phyloP scores from a whole-genome alignment of 2,113 vertebrate genomes.

The Zingel zingel region DNA sequence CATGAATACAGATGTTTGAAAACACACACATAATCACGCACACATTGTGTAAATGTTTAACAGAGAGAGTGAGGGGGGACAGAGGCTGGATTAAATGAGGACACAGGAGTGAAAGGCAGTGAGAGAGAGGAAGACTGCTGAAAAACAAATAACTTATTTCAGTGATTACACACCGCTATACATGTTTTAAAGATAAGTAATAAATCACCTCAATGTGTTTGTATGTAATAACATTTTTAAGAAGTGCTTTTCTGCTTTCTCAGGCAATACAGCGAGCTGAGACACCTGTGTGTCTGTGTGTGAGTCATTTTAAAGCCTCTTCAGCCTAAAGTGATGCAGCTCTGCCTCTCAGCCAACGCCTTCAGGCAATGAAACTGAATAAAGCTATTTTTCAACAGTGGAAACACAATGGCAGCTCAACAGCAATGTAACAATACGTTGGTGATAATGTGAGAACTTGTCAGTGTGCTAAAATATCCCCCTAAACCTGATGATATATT shows the following conservation, averaged over 20 bases:
- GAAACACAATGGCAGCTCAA: background rate
- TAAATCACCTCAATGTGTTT: background rate
- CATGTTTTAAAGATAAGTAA: background rate
- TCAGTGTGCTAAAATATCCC: background rate
- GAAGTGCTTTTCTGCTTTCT: background rate
- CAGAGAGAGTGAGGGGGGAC: constrained; percentile 4
- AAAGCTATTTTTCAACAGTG: constrained; percentile 34
- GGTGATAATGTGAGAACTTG: background rate
- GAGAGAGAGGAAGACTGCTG: background rate
- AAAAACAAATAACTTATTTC: constrained; percentile 37
- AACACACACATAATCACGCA: constrained; percentile 60
- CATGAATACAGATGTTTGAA: constrained; percentile 67
- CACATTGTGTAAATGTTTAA: constrained; percentile 68
- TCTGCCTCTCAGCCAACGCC: background rate
- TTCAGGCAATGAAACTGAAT: background rate
- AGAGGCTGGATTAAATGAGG: constrained; percentile 35
- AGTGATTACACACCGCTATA: background rate
- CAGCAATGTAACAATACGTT: background rate
- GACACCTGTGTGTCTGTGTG: constrained; percentile 14
- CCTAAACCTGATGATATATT: background rate
- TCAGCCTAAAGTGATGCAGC: constrained; percentile 11
- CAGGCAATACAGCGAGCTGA: constrained; percentile 1
- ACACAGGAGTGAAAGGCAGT: constrained; percentile 26
- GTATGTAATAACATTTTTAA: background rate
- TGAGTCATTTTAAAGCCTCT: constrained; percentile 22